Evolutionary conservation across 2,113 vertebrate species (phyloP), one percentile per base, ranked within the genome.

Genomic region (Ctenomys sociabilis): DNA sequence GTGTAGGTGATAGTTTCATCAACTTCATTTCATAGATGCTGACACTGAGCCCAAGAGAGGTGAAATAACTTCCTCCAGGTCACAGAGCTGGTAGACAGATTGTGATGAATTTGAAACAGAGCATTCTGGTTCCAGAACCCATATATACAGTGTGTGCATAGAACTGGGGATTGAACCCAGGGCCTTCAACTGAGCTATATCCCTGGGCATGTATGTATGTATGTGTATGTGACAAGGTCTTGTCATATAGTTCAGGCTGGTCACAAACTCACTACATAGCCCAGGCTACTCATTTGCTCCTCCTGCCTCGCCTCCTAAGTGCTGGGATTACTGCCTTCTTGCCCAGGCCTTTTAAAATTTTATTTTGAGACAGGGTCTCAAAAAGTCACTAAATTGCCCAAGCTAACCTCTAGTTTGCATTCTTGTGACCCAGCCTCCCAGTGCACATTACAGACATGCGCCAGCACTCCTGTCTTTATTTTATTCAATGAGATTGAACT

Each of bases 11-110:
- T 91, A 49, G 68, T 77, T 70, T 78, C 59, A 94, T 52, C 57
- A 61, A 77, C 57, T 85, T 59, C 87, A 91, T 92, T 89, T 87
- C 87, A 85, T 52, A 93, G 72, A 93, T 83, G 80, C 91, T 73
- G 61, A 96, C 85, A 95, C 57, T 63, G 52, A 94, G 64, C 57
- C 70, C 73, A 17, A 91, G 61, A 94, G 61, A 93, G 26, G 35
- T 91, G 70, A 75, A 17, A 35, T 81, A 66, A 93, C 21, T 89
- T 82, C 54, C 52, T 77, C 68, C 64, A 87, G 89, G 73, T 84
- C 82, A 88, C 90, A 68, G 89, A 90, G 64, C 61, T 78, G 54
- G 64, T 70, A 78, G 54, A 72, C 59, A 93, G 32, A 91, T 57
- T n/a, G 59, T 78, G 54, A 24, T 52, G 52, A 28, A 93, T 91